Evolutionary conservation across 2,113 vertebrate genomes (phyloP).

Genomic region (Hipposideros armiger): DNA sequence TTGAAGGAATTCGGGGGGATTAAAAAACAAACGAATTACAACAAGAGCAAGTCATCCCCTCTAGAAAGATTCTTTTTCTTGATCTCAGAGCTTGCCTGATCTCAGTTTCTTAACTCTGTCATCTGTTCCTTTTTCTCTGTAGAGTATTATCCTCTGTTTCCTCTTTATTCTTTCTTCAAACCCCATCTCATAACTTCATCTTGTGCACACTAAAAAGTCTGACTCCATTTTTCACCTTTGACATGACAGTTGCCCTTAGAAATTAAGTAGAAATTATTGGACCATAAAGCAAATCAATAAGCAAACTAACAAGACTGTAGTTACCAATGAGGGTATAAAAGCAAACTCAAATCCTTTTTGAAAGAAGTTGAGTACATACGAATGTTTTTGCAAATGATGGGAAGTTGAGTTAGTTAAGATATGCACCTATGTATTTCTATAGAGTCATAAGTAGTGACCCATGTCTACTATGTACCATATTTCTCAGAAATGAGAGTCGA

Average conservation of each 20-base stretch:
- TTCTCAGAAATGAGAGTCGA: constrained; percentile 43
- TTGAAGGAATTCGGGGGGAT: neutral
- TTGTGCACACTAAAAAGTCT: neutral
- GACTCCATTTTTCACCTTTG: constrained; percentile 35
- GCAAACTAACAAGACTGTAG: neutral
- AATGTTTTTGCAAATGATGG: neutral
- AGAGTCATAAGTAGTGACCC: neutral
- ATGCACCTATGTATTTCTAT: neutral
- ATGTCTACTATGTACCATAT: neutral
- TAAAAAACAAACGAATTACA: neutral
- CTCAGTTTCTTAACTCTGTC: neutral
- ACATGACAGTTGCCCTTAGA: neutral
- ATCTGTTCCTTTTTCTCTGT: neutral
- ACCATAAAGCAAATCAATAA: constrained; percentile 33
- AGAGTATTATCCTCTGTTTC: neutral
- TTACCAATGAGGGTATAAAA: constrained; percentile 27
- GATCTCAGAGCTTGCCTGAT: neutral
- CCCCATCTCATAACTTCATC: neutral
- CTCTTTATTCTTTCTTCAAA: neutral
- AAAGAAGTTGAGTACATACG: constrained; percentile 1
- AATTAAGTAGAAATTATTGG: constrained; percentile 42
- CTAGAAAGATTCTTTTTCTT: neutral
- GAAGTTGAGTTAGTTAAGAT: neutral
- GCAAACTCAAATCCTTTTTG: neutral
- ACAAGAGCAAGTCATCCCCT: too few species aligned